Conservation (phyloP, 1,140 invertebrate species). For the Eubasilissa regina region DNA sequence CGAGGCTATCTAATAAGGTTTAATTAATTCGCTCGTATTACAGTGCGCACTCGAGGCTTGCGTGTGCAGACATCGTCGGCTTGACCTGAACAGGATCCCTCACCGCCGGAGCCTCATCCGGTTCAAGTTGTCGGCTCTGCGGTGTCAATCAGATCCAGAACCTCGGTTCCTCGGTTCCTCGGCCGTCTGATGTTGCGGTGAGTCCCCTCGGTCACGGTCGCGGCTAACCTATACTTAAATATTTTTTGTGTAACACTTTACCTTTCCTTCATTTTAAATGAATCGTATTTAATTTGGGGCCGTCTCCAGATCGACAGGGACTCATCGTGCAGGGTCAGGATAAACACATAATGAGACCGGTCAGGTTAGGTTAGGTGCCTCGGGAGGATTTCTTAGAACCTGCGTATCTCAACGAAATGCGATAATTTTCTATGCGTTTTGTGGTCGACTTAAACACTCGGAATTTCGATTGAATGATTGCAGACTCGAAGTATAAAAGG, state of each 20-base stretch:
- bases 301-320: background rate
- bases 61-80: no score
- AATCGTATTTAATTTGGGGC: conserved; percentile 9
- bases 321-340: background rate
- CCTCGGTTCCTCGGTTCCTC: background rate
- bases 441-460: background rate
- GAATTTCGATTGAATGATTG: no score
- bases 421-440: background rate
- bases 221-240: conserved; percentile 11
- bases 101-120: no score
- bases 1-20: no score
- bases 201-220: no score
- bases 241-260: conserved; percentile 14
- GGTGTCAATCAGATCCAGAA: background rate
- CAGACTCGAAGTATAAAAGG: no score
- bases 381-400: background rate
- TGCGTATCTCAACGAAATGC: background rate
- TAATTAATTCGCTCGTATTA: no score
- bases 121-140: background rate
- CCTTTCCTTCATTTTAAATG: conserved; percentile 14
- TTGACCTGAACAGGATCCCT: no score
- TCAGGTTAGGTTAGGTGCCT: background rate
- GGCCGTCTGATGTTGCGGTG: no score
- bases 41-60: no score
- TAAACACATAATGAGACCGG: conserved; percentile 17